Evolutionary conservation across 1,140 invertebrate genomes (phyloP).

Genomic region (Orchesella cincta): DNA sequence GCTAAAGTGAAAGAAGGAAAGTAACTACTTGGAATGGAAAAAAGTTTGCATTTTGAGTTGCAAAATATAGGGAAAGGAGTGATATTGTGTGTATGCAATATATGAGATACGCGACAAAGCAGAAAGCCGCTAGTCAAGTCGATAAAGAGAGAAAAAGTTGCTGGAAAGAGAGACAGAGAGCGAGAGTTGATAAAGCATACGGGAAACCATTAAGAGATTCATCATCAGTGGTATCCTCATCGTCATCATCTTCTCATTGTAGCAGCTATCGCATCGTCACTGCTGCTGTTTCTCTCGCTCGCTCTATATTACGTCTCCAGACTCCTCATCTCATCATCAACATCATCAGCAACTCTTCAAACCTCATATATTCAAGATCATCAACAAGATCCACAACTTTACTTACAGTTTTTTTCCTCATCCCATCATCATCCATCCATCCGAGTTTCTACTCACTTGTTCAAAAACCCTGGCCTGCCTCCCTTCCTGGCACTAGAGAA

Average conservation of each 20-base stretch:
- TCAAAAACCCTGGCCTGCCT: too few species aligned
- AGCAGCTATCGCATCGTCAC: not conserved
- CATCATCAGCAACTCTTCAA: not conserved
- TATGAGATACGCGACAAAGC: too few species aligned
- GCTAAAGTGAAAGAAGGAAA: too few species aligned
- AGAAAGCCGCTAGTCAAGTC: too few species aligned
- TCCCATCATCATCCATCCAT: not conserved
- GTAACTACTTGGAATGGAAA: too few species aligned
- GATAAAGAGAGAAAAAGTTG: not conserved
- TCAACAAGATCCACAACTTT: constrained; percentile 26
- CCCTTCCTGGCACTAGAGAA: too few species aligned
- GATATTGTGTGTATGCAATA: too few species aligned
- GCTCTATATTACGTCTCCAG: not conserved
- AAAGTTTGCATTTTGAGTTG: too few species aligned
- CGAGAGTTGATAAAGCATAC: constrained; percentile 26
- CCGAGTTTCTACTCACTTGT: not conserved
- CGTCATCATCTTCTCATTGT: not conserved
- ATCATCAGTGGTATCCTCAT: not conserved
- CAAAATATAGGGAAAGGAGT: too few species aligned
- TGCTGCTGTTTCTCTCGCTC: not conserved
- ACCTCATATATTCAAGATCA: constrained; percentile 17
- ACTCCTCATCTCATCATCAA: not conserved
- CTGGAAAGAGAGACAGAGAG: constrained; percentile 27
- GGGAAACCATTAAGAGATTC: constrained; percentile 26
- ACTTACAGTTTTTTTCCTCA: not conserved